Base-by-base conservation (phyloP, 1,140 invertebrate species). In the Tenebrio molitor region DNA sequence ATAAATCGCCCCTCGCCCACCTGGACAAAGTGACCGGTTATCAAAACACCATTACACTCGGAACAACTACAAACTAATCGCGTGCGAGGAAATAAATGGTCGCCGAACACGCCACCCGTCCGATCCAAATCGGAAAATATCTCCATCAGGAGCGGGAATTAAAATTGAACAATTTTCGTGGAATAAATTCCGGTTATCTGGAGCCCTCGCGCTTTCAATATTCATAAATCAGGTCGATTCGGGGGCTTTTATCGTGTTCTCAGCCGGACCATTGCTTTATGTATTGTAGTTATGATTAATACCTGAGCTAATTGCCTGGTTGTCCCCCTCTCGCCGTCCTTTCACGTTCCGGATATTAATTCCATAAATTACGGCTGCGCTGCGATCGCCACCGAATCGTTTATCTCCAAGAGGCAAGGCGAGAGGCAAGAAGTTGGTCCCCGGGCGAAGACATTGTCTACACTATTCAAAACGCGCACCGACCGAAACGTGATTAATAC, bases 301-400 rank as follows among this genome's bases (percentile, higher is more conserved):
- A 69, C 67, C 67, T 69, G 67, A 34, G 21, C 67, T 69, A 69
- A 69, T 69, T 69, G 67, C 58, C 33, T 50, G 10, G 41, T 50
- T 34, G 21, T 21, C 41, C 42, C 36, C 42, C 44, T 23, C 15
- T 41, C 33, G 63, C 17, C 3, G 4, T 53, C 46, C 67, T 50
- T 41, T 53, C 41, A 17, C 46, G 21, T 29, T 69, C 73, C 73
- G 73, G 73, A 74, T 74, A 74, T 74, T 74, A 74, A 74, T 74
- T 74, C 73, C 73, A 74, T 74, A 74, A 74, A 74, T 74, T 74
- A 71, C 62, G 8, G 25, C 66, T 29, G 36, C 14, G 17, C 7
- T 12, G 12, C 63, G 63, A 65, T 66, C 64, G 64, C 64, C 42
- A 36, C 36, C 29, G 62, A 65, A 65, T 65, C 64, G 64, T 66